Base-by-base conservation (phyloP, 2,113 vertebrate species). In the Ailuropoda melanoleuca region DNA sequence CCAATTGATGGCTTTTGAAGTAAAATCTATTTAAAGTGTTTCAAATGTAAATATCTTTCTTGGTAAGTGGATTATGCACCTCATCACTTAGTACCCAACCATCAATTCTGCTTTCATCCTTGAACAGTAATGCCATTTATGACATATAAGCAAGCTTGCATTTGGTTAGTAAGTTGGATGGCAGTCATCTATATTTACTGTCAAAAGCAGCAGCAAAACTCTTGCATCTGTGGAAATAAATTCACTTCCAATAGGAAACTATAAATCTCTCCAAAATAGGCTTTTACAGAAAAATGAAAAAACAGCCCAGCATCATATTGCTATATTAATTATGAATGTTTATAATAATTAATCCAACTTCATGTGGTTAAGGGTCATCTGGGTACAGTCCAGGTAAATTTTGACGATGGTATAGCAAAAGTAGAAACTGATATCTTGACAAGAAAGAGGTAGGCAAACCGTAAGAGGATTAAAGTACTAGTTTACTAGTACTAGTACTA, bases 171-270 rank as follows among this genome's bases (percentile, higher is more conserved):
- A 98, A 98, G 93, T 95, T 98, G 98, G 96, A 98, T 98, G 94
- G 98, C 96, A 97, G 96, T 98, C 98, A 98, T 98, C 98, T 97
- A 96, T 99, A 98, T 98, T 98, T 98, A 98, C 98, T 95, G 90
- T 98, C 98, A 98, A 98, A 95, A 92, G 46, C 82, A 98, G 98
- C 58, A 98, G 98, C 96, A 97, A 97, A 98, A 97, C 94, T 97
- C 98, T 98, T 98, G 98, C 98, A 98, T 98, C 78, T 94, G 93
- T 94, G 97, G 84, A 99, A 99, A 99, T 99, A 98, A 99, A 99
- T 98, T 97, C 96, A 89, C 97, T 98, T 98, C 98, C 97, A 98
- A 94, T 92, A 94, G 88, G 96, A 97, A 98, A 97, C 98, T 98
- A 98, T 99, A 99, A 99, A 98, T 98, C 92, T 98, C 95, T 96